Evolutionary conservation across 2,888 invertebrate species (phyloP).

Genomic region (Epirrhoe tristata): DNA sequence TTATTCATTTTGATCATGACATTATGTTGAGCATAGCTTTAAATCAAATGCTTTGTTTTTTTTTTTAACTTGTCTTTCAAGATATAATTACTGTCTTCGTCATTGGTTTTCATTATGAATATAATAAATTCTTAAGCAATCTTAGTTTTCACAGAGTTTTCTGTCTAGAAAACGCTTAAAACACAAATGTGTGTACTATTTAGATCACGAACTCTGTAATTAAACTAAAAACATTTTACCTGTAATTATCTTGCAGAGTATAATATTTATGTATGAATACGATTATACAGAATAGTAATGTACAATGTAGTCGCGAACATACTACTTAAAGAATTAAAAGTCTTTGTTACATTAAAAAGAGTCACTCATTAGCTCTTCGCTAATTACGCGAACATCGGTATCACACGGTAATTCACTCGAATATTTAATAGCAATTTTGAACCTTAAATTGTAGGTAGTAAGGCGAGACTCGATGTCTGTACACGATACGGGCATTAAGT

Average conservation of each 20-base stretch:
- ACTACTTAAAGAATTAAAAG: slow-evolving; percentile 7
- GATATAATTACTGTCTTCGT: too few relatives aligned
- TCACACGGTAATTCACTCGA: slow-evolving; percentile 43
- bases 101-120: too few relatives aligned
- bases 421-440: slow-evolving; percentile 19
- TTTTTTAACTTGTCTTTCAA: too few relatives aligned
- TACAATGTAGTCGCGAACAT: slow-evolving; percentile 7
- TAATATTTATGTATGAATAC: too few relatives aligned
- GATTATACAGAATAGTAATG: not conserved
- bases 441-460: slow-evolving; percentile 33
- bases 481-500: slow-evolving; percentile 73
- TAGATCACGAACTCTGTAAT: too few relatives aligned
- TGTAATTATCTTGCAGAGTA: too few relatives aligned
- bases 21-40: not conserved
- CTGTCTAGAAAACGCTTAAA: too few relatives aligned
- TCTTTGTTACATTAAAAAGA: slow-evolving; percentile 41
- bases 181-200: too few relatives aligned
- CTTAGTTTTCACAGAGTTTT: too few relatives aligned
- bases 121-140: too few relatives aligned
- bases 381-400: slow-evolving; percentile 67
- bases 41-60: not conserved
- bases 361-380: slow-evolving; percentile 52
- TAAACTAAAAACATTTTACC: too few relatives aligned
- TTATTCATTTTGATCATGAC: not conserved
- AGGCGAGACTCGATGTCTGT: slow-evolving; percentile 42